Conservation (phyloP, 2,888 invertebrate genomes). For the Sminthurinus aureus region DNA sequence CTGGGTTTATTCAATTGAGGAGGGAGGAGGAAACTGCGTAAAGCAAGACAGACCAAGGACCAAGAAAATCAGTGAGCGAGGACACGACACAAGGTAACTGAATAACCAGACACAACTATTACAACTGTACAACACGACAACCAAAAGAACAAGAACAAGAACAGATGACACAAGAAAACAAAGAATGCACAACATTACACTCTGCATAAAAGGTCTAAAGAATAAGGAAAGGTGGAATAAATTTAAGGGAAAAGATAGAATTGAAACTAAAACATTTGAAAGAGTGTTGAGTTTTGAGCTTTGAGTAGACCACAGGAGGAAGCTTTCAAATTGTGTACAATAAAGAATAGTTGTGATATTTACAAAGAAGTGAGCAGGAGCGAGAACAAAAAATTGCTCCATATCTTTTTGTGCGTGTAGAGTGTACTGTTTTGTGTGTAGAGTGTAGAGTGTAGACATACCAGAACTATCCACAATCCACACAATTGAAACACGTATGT, state of each 20-base stretch:
- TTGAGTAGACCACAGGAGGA: slow-evolving; percentile 10
- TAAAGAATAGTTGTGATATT: no score
- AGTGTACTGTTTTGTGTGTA: no score
- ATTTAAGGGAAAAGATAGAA: no score
- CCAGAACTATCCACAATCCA: background rate
- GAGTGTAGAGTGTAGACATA: background rate
- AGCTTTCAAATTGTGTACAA: no score
- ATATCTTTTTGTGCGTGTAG: background rate
- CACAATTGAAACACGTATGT: no score
- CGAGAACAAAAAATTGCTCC: slow-evolving; percentile 6
- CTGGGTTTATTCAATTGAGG: no score
- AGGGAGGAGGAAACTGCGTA: background rate
- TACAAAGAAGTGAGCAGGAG: background rate
- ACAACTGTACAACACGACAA: no score
- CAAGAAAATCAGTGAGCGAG: background rate
- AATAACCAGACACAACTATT: no score
- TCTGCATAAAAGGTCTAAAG: slow-evolving; percentile 25
- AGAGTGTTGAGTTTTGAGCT: background rate
- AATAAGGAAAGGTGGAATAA: slow-evolving; percentile 1
- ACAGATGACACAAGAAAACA: no score
- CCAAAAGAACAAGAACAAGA: no score
- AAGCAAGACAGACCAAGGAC: no score
- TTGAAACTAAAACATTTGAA: slow-evolving; percentile 26
- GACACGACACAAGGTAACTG: slow-evolving; percentile 11
- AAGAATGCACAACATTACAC: background rate